Conservation (phyloP, 2,113 vertebrate genomes). For the Centropus unirufus region DNA sequence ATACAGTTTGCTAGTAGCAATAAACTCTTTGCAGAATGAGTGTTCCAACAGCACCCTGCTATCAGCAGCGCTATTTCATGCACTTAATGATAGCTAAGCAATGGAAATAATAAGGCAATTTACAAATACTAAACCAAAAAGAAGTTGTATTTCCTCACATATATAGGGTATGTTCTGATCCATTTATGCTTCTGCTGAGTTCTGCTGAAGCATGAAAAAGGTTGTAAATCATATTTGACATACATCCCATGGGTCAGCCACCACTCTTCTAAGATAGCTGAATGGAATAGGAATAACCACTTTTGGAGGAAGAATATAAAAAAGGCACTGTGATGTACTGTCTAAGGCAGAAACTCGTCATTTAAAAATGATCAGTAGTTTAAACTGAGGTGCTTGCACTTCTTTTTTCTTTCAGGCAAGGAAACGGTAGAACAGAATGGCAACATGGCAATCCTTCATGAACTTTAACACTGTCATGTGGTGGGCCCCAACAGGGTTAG, state of each 20-base stretch:
- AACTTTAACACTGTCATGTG: not conserved
- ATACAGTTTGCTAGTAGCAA: not conserved
- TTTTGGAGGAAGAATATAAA: constrained; percentile 25
- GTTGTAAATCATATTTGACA: constrained; percentile 61
- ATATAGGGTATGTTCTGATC: constrained; percentile 38
- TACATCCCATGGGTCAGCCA: constrained; percentile 45
- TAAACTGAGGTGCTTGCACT: not conserved
- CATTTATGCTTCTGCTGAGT: constrained; percentile 45
- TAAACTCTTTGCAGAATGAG: not conserved
- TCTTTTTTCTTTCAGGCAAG: not conserved
- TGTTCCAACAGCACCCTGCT: not conserved
- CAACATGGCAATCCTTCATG: not conserved
- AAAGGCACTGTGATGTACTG: constrained; percentile 29
- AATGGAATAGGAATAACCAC: constrained; percentile 30
- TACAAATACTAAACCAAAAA: constrained; percentile 21
- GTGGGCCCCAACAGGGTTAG: not conserved
- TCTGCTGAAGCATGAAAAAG: constrained; percentile 59
- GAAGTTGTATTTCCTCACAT: not conserved
- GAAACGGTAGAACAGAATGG: not conserved
- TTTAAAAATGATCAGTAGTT: constrained; percentile 16
- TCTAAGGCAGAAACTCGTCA: not conserved
- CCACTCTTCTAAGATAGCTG: constrained; percentile 51
- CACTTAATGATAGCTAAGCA: not conserved
- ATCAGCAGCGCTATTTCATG: not conserved
- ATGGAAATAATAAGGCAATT: constrained; percentile 29